Conservation (phyloP, 2,113 vertebrate species). For the Crotalus viridis region DNA sequence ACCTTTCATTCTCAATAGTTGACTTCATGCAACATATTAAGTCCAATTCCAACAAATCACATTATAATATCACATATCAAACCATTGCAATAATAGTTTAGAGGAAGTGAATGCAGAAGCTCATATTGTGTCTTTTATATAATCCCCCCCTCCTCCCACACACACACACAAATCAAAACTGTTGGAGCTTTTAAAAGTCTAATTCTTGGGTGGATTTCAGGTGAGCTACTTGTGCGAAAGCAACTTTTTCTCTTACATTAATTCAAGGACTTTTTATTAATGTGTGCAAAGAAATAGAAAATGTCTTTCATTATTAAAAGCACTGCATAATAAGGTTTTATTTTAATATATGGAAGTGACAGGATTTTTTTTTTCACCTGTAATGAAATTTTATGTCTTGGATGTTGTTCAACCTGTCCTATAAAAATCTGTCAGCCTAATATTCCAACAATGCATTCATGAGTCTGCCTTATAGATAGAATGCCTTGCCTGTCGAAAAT, state of each 20-base stretch:
- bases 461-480: not conserved
- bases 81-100: not conserved
- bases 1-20: not conserved
- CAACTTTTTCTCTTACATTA: conserved; percentile 29
- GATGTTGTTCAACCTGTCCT: conserved; percentile 34
- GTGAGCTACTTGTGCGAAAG: not conserved
- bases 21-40: not conserved
- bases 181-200: not conserved
- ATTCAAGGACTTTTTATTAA: conserved; percentile 38
- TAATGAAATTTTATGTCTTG: conserved; percentile 36
- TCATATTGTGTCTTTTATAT: not conserved
- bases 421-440: conserved; percentile 40
- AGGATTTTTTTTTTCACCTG: conserved; percentile 45
- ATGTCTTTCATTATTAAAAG: conserved; percentile 3
- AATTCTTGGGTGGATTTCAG: not conserved
- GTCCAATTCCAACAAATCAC: not conserved
- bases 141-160: not conserved
- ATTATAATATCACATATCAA: not conserved
- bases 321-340: not conserved
- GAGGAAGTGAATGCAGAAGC: not conserved
- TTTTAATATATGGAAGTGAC: conserved; percentile 33
- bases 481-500: not conserved
- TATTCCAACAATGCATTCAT: conserved; percentile 2
- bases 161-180: not conserved
- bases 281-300: not conserved